Percentiles rank a stretch among this genome's conserved stretches.
phyloP scores from a whole-genome alignment of 2,113 vertebrate species.

The Mola mola region DNA sequence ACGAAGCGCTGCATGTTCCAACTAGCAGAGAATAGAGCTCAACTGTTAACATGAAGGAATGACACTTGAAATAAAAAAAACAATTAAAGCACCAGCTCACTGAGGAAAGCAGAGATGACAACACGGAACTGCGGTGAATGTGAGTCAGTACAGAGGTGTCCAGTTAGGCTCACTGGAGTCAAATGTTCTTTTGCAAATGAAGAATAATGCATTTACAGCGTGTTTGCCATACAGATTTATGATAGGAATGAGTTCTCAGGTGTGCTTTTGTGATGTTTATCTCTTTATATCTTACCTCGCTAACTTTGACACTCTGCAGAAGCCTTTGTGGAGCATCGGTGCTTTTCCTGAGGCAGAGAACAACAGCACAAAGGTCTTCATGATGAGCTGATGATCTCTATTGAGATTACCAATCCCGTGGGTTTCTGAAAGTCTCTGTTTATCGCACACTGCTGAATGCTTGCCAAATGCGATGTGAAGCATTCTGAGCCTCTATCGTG shows the following conservation, averaged over 20 bases:
- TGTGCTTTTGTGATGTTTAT: conserved; percentile 17
- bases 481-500: conserved; percentile 27
- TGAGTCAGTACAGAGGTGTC: conserved; percentile 28
- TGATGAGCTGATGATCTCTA: conserved; percentile 70
- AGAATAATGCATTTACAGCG: not conserved
- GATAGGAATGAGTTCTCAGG: conserved; percentile 13
- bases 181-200: conserved; percentile 4
- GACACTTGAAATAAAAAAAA: conserved; percentile 65
- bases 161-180: conserved; percentile 9
- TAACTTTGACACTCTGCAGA: conserved; percentile 55
- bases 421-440: conserved; percentile 63
- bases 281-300: conserved; percentile 38
- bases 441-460: conserved; percentile 39
- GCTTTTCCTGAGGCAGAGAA: conserved; percentile 47
- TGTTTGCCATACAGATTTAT: conserved; percentile 34
- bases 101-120: conserved; percentile 34
- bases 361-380: conserved; percentile 54
- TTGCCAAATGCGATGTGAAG: conserved; percentile 49
- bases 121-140: conserved; percentile 7
- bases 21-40: conserved; percentile 62
- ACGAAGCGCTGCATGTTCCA: conserved; percentile 64
- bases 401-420: conserved; percentile 56
- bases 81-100: conserved; percentile 35
- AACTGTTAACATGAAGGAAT: conserved; percentile 70
- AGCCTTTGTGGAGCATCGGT: conserved; percentile 33